Base-by-base conservation (phyloP, 2,797 vertebrate species). In the Alca torda region DNA sequence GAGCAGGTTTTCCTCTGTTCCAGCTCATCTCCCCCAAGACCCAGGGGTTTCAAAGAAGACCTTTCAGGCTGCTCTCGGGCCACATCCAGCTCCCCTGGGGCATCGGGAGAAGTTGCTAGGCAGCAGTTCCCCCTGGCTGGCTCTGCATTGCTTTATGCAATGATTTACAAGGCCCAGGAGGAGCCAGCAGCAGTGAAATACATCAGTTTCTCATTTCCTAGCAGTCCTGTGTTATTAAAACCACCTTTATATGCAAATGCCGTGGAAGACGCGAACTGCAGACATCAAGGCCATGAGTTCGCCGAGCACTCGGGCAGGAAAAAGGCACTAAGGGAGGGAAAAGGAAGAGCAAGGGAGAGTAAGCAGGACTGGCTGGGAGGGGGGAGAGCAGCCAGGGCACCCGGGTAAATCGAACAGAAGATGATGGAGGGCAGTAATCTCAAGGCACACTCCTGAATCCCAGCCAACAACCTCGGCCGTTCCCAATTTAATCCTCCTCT, bases 161-260 rank as follows among this genome's bases (percentile, higher is more conserved):
- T 75, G 78, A 95, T 95, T 97, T 96, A 95, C 82, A 77, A 90
- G 86, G 84, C 74, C 90, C 82, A 67, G 91, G 87, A 95, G 82
- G n/a, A 94, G 85, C 67, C 73, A 64, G 82, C n/a, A 83, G 96
- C 93, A 72, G 88, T 53, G 93, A 96, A 97, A 94, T 95, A 61
- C 72, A 97, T 97, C 97, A 94, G 89, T 95, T 95, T 93, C 93
- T 95, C 80, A 61, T 84, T 81, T 87, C 76, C 88, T 81, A 51
- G 45, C 61, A 48, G 80, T 8, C 57, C 69, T 23, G n/a, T 1
- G 23, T 81, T 95, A 73, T 86, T 81, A 84, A 91, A 95, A 54
- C 61, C 92, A 93, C 80, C 88, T 90, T 84, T 57, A 35, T 33
- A 91, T 61, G 93, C 85, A 95, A 95, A 95, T 25, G 41, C 25